Conservation (phyloP, 2,888 invertebrate species). For the Linyphia triangularis region DNA sequence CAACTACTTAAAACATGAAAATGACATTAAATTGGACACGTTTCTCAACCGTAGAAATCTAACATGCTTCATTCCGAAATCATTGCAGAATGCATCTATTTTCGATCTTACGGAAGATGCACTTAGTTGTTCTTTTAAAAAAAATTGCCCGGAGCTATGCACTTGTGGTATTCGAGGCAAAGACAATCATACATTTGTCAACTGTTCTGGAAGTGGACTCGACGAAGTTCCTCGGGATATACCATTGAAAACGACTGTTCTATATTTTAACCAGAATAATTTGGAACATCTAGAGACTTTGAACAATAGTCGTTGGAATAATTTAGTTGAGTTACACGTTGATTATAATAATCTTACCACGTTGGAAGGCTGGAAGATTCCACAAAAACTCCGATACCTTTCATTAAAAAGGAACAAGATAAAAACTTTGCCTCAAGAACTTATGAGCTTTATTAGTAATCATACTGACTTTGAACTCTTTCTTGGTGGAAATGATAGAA, state of each 20-base stretch:
- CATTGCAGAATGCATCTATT: not conserved
- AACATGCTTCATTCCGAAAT: constrained; percentile 31
- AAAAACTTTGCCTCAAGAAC: not conserved
- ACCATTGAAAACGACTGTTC: constrained; percentile 29
- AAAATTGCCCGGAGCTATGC: constrained; percentile 50
- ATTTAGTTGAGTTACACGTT: constrained; percentile 46
- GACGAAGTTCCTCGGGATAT: not conserved
- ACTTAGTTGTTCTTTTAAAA: constrained; percentile 34
- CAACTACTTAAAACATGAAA: constrained; percentile 38
- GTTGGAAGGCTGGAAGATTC: constrained; percentile 46
- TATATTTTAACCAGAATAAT: constrained; percentile 58
- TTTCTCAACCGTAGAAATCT: constrained; percentile 22
- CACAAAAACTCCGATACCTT: constrained; percentile 25
- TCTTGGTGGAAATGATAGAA: constrained; percentile 30
- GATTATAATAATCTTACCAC: constrained; percentile 51
- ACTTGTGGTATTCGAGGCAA: constrained; percentile 59
- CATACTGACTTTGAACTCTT: constrained; percentile 27
- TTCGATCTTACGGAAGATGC: constrained; percentile 2
- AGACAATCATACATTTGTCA: constrained; percentile 53
- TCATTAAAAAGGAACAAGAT: constrained; percentile 44
- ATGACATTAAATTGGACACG: constrained; percentile 2
- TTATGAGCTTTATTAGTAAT: constrained; percentile 19
- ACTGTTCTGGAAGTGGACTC: constrained; percentile 43
- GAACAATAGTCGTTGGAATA: constrained; percentile 23
- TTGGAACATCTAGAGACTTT: constrained; percentile 1